Base-by-base conservation (phyloP, 2,113 vertebrate genomes). In the Sprattus sprattus region DNA sequence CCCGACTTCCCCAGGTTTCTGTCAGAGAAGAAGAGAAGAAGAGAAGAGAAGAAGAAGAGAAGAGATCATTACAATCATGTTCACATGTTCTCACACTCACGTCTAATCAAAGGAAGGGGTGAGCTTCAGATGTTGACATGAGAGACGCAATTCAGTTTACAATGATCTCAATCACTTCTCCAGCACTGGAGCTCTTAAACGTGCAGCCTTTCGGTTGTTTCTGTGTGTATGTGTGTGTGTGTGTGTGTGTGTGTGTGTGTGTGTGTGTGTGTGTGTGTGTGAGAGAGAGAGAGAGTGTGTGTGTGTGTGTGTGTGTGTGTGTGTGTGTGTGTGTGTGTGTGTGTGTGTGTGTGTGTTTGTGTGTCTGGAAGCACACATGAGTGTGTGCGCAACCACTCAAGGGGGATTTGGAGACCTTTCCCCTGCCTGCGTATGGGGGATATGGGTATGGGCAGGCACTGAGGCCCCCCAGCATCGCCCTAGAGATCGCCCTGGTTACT, bases 1-100 rank as follows among this genome's bases (percentile, higher is more conserved):
- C 98, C 98, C 0, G 98, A 99, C 92, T 99, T 99, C 81, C 98
- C 98, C 25, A 99, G 96, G 93, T 99, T 99, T 95, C 98, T 99
- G 95, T 92, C 64, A 71, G 64, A 13, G n/a, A 25, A 71, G n/a
- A 71, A 13, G 25, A 32, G 64, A 28, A 71, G 64, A 32, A 32
- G 83, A 39, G 39, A 39, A 39, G 39, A 39, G 2, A 2, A 39
- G 39, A 39, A 10, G 13, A 54, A 8, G 8, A 8, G 25, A 9
- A 71, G 8, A 71, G 25, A 8, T 71, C 6, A 28, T 71, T 71
- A 71, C 9, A 71, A 32, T 32, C 64, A 32, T 32, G 25, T 15
- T 71, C 64, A 71, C 64, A 39, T 39, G 39, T 39, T 39, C 39
- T 39, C 39, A 39, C 39, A 39, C 39, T 54, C n/a, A 71, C 7